phyloP scores from a whole-genome alignment of 2,888 invertebrate species.

The Peribatodes rhomboidaria region DNA sequence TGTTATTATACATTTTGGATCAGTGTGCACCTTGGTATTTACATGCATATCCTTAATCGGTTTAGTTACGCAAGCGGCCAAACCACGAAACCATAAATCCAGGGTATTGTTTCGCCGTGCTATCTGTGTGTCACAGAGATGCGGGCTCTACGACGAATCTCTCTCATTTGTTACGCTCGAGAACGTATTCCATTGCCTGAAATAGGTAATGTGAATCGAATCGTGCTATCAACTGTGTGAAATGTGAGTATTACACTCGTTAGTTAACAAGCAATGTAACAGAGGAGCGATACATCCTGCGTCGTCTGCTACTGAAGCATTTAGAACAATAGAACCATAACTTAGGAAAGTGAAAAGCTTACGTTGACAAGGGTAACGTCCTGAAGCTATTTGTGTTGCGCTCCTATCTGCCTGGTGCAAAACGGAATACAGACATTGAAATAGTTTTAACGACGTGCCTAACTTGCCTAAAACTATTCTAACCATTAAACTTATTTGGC shows the following conservation, averaged over 20 bases:
- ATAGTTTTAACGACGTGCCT: slow-evolving; percentile 38
- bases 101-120: slow-evolving; percentile 66
- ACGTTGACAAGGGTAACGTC: slow-evolving; percentile 76
- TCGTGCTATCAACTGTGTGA: slow-evolving; percentile 33
- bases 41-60: slow-evolving; percentile 45
- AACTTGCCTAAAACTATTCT: slow-evolving; percentile 22
- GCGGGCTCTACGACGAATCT: slow-evolving; percentile 51
- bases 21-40: slow-evolving; percentile 45
- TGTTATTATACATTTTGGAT: slow-evolving; percentile 1
- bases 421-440: slow-evolving; percentile 49
- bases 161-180: slow-evolving; percentile 36
- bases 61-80: slow-evolving; percentile 51
- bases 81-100: slow-evolving; percentile 68
- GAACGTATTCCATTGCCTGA: slow-evolving; percentile 36
- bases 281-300: slow-evolving; percentile 42
- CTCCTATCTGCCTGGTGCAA: slow-evolving; percentile 55
- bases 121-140: slow-evolving; percentile 61
- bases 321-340: slow-evolving; percentile 73
- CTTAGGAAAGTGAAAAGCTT: slow-evolving; percentile 74
- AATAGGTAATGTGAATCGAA: slow-evolving; percentile 40
- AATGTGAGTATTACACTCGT: slow-evolving; percentile 37
- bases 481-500: slow-evolving; percentile 6
- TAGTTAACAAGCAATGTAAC: slow-evolving; percentile 36
- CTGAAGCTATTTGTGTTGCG: slow-evolving; percentile 68
- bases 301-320: slow-evolving; percentile 55